Conservation (phyloP, 2,888 invertebrate species). For the Pterostichus madidus region DNA sequence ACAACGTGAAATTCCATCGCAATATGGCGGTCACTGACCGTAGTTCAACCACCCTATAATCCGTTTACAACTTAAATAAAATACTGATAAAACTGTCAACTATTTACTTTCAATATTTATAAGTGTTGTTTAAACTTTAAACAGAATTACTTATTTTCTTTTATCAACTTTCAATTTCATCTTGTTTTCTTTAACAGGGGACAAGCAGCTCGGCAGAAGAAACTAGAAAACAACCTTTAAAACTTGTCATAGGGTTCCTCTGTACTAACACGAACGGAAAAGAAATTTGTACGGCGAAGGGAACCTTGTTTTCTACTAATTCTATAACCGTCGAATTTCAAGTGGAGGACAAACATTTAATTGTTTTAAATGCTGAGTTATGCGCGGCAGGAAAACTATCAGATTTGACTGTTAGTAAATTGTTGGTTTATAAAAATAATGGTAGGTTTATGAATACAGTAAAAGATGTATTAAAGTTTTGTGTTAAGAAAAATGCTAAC, state of each 20-base stretch:
- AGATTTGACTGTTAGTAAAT: constrained; percentile 8
- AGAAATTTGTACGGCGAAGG: not conserved
- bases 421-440: constrained; percentile 19
- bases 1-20: too few relatives aligned
- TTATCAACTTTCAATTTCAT: not conserved
- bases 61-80: not conserved
- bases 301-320: not conserved
- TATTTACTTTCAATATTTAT: not conserved
- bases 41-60: not conserved
- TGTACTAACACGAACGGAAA: not conserved
- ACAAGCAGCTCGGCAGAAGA: constrained; percentile 12
- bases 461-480: not conserved
- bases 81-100: too few relatives aligned
- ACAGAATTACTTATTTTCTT: not conserved
- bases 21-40: too few relatives aligned
- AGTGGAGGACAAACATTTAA: not conserved
- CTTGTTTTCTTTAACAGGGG: constrained; percentile 2
- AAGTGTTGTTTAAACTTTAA: constrained; percentile 8
- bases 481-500: constrained; percentile 2
- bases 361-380: not conserved
- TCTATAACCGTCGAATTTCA: constrained; percentile 22
- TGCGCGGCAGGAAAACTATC: not conserved
- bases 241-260: constrained; percentile 11
- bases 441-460: not conserved
- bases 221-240: constrained; percentile 2